Conservation (phyloP, 2,113 vertebrate species). For the Anthoscopus minutus region DNA sequence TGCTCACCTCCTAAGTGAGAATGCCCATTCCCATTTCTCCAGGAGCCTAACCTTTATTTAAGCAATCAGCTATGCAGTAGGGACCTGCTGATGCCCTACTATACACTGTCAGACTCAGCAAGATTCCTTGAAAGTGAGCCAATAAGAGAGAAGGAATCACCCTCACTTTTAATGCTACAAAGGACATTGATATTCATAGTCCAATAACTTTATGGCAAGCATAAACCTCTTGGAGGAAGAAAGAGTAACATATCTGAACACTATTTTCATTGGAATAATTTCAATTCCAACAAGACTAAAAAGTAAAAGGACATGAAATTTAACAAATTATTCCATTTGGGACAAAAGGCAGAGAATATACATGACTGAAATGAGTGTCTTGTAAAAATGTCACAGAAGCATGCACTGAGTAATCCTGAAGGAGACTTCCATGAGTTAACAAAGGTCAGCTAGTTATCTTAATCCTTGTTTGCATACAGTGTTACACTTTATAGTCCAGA, state of each 20-base stretch:
- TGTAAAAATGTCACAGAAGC: neutral
- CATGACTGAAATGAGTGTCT: neutral
- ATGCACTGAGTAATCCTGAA: neutral
- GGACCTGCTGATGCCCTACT: neutral
- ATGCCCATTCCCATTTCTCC: neutral
- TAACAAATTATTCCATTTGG: neutral
- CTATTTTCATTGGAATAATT: conserved; percentile 54
- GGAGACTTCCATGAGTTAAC: neutral
- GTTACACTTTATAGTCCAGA: neutral
- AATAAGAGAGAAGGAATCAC: neutral
- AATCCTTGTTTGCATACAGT: neutral
- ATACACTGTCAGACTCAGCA: neutral
- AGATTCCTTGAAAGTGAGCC: neutral
- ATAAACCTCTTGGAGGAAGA: conserved; percentile 25
- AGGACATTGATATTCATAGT: conserved; percentile 40
- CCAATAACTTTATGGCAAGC: conserved; percentile 22
- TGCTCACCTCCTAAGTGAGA: neutral
- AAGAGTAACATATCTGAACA: conserved; percentile 2
- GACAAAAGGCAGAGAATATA: neutral
- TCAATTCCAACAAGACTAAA: conserved; percentile 16
- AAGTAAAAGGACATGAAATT: neutral
- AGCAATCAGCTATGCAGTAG: neutral
- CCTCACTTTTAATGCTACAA: neutral
- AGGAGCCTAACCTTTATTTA: conserved; percentile 11
- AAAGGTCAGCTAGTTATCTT: neutral